phyloP scores from a whole-genome alignment of 2,113 vertebrate species.

The Tachysurus fulvidraco region DNA sequence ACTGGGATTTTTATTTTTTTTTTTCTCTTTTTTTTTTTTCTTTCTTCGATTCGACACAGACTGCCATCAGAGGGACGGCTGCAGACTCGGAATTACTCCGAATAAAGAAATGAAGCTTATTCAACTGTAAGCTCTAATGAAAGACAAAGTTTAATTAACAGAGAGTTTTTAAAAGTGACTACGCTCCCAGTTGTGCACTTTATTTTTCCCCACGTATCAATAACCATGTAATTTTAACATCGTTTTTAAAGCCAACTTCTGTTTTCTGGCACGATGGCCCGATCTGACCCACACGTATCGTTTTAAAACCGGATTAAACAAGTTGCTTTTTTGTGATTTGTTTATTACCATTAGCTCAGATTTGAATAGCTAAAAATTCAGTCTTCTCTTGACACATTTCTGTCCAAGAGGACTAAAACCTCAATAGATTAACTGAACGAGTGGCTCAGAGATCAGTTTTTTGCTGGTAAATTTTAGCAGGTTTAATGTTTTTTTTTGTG shows the following conservation, averaged over 20 bases:
- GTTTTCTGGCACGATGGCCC: not conserved
- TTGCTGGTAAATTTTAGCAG: not conserved
- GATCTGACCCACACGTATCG: not conserved
- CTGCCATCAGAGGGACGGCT: slow-evolving; percentile 16
- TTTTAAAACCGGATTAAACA: not conserved
- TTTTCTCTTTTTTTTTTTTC: not conserved
- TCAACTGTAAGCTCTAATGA: slow-evolving; percentile 15
- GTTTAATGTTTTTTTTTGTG: not conserved
- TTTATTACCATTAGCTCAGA: too few relatives aligned
- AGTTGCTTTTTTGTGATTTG: not conserved
- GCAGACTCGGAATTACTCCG: slow-evolving; percentile 14
- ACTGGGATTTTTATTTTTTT: not conserved
- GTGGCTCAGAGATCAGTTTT: not conserved
- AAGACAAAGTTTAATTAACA: slow-evolving; percentile 18
- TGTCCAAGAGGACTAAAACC: not conserved
- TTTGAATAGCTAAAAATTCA: not conserved
- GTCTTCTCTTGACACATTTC: not conserved
- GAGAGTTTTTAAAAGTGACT: slow-evolving; percentile 16
- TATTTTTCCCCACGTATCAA: not conserved
- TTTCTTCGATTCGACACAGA: not conserved
- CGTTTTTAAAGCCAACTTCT: not conserved
- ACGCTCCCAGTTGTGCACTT: slow-evolving; percentile 29
- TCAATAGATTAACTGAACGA: not conserved
- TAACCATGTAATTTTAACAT: not conserved
- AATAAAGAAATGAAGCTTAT: not conserved